A percentile compares a stretch with the other conserved stretches of the same genome.
phyloP scores from a whole-genome alignment of 2,797 vertebrate genomes.

The Microctenopoma lineatum region DNA sequence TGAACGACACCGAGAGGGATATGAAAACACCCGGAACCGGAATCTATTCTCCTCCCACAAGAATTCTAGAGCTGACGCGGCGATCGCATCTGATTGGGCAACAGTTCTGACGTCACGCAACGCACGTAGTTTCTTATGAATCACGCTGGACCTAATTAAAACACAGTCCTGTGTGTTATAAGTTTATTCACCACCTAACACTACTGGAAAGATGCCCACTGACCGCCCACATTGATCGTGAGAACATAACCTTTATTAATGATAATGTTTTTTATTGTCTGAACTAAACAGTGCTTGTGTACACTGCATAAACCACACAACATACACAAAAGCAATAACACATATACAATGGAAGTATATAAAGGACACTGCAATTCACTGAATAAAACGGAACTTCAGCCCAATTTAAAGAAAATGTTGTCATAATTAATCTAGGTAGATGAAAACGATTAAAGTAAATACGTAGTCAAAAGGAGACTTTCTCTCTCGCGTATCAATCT shows the following conservation, averaged over 20 bases:
- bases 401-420: background rate
- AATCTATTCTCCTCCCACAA: constrained; percentile 77
- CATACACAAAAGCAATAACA: constrained; percentile 15
- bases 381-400: background rate
- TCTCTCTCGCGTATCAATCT: background rate
- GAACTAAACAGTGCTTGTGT: background rate
- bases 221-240: too few relatives aligned
- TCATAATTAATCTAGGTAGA: background rate
- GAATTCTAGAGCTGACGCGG: constrained; percentile 63
- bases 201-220: background rate
- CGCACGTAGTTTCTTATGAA: constrained; percentile 14
- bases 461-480: background rate
- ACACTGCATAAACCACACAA: constrained; percentile 5
- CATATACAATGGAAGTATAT: background rate
- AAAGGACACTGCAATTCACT: background rate
- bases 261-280: background rate
- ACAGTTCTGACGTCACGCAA: constrained; percentile 43
- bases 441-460: constrained; percentile 8
- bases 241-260: background rate
- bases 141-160: background rate
- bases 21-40: constrained; percentile 84
- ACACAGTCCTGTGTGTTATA: background rate
- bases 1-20: constrained; percentile 54
- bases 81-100: constrained; percentile 65
- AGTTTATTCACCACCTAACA: background rate